Conservation (phyloP, 2,113 vertebrate genomes). For the Pterocles burchelli region DNA sequence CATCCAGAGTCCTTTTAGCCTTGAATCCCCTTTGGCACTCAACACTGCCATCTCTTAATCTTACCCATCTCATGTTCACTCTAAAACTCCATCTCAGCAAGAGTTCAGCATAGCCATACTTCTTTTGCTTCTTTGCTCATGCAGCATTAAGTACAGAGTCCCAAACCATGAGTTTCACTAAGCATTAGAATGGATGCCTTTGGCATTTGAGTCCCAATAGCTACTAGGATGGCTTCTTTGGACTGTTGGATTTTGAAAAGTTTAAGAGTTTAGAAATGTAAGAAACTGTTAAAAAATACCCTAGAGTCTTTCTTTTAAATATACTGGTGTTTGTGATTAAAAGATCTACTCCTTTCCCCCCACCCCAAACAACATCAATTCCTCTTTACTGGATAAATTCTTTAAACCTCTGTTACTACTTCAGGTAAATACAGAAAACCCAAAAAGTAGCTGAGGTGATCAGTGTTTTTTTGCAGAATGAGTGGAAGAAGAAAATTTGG, state of each 20-base stretch:
- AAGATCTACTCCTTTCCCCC: neutral
- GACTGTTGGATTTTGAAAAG: neutral
- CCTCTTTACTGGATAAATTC: neutral
- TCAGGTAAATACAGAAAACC: neutral
- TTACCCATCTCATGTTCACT: neutral
- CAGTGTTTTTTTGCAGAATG: neutral
- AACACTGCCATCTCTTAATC: neutral
- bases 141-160: neutral
- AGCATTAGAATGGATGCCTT: neutral
- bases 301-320: neutral
- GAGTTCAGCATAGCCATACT: neutral
- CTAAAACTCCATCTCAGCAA: neutral
- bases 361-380: neutral
- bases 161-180: neutral
- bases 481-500: neutral
- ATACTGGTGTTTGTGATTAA: neutral
- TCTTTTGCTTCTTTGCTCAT: neutral
- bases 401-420: neutral
- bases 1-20: neutral
- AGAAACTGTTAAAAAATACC: neutral
- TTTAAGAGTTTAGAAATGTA: neutral
- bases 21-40: neutral
- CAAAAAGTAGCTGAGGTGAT: neutral
- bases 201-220: neutral
- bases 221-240: neutral